Conservation (phyloP, 2,113 vertebrate species). For the Oceanites oceanicus region DNA sequence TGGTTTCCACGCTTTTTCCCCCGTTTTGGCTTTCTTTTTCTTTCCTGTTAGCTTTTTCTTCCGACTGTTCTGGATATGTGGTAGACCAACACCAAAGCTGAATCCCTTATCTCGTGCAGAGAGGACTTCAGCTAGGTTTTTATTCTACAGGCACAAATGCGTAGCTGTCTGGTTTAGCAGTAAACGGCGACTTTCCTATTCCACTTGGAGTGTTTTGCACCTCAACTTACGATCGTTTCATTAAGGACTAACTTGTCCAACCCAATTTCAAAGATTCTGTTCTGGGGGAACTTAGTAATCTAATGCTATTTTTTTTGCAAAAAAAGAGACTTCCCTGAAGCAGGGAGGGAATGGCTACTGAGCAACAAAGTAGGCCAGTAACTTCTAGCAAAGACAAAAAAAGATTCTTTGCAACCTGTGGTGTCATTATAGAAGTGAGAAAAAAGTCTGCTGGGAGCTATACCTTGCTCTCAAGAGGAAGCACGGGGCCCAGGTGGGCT, state of each 20-base stretch:
- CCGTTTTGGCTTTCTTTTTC: neutral
- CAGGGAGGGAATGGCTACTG: neutral
- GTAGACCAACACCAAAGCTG: neutral
- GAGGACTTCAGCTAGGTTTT: neutral
- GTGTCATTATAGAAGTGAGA: neutral
- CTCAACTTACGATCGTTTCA: rapidly evolving
- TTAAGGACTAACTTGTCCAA: neutral
- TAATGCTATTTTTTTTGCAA: neutral
- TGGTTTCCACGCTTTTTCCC: neutral
- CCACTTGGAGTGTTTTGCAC: rapidly evolving
- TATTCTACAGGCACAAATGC: neutral
- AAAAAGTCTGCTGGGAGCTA: neutral
- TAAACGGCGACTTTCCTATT: neutral
- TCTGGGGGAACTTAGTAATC: neutral
- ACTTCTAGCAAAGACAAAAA: neutral
- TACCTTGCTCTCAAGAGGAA: neutral
- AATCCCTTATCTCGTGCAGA: neutral
- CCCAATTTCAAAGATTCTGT: neutral
- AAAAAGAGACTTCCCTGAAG: neutral
- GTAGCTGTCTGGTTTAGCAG: neutral
- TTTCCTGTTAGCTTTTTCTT: neutral
- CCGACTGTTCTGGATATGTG: rapidly evolving
- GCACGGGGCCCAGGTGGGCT: neutral
- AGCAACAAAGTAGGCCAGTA: neutral
- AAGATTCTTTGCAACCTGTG: neutral